Percentiles rank a stretch among this genome's conserved stretches.
Evolutionary conservation across 2,888 invertebrate genomes (phyloP).

Genomic region (Drosophila ustulata): DNA sequence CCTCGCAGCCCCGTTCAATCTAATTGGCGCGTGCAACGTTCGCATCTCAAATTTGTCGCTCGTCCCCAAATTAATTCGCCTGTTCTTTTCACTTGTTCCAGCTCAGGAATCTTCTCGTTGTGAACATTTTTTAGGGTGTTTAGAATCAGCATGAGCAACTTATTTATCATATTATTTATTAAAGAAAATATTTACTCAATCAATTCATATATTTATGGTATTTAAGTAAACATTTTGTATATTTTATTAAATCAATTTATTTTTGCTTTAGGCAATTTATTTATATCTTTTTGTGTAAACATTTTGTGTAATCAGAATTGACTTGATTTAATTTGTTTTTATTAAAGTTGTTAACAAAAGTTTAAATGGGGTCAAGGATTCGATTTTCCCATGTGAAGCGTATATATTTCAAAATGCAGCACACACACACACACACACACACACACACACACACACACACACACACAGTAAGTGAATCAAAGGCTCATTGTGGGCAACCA

Average conservation of each 20-base stretch:
- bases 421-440: constrained; percentile 1
- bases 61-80: neutral
- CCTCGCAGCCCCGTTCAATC: constrained; percentile 16
- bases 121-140: too few species aligned
- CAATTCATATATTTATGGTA: too few species aligned
- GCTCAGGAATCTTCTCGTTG: too few species aligned
- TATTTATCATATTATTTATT: too few species aligned
- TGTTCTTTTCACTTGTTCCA: neutral
- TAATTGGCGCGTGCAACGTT: constrained; percentile 29
- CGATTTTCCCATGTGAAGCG: constrained; percentile 44
- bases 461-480: neutral
- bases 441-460: constrained; percentile 6
- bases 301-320: neutral
- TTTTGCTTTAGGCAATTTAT: neutral
- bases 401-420: constrained; percentile 18
- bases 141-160: too few species aligned
- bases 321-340: constrained; percentile 3
- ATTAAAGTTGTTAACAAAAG: constrained; percentile 3
- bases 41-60: neutral
- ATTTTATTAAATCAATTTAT: too few species aligned
- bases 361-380: constrained; percentile 25
- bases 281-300: too few species aligned
- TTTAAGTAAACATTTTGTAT: too few species aligned
- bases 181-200: too few species aligned
- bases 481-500: constrained; percentile 38